Conservation (phyloP, 2,888 invertebrate species). For the Lithophane leautieri region DNA sequence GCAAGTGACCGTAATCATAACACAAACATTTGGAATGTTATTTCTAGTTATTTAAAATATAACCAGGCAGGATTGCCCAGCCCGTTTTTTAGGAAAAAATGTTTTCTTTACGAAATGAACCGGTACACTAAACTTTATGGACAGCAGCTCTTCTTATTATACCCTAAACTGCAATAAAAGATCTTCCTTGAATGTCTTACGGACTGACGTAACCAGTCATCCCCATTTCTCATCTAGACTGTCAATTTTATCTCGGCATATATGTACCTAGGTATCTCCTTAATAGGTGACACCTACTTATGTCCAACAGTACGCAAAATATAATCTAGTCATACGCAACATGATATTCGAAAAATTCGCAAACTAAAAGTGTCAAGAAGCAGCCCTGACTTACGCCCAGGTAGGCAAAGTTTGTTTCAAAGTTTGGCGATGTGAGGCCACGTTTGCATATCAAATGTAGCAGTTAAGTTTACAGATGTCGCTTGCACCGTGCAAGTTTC, state of each 20-base stretch:
- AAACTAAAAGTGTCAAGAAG: slow-evolving; percentile 1
- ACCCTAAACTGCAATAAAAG: no score
- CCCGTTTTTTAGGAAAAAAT: neutral
- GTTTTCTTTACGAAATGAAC: neutral
- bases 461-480: slow-evolving; percentile 64
- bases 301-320: no score
- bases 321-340: no score
- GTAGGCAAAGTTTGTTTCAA: slow-evolving; percentile 64
- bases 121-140: neutral
- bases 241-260: no score
- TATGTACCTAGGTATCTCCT: no score
- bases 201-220: no score
- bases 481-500: slow-evolving; percentile 65
- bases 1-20: neutral
- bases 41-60: neutral
- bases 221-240: no score
- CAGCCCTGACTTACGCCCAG: slow-evolving; percentile 48
- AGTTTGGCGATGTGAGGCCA: slow-evolving; percentile 67
- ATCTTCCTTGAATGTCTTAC: no score
- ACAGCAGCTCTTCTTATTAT: no score
- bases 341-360: neutral
- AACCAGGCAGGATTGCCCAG: neutral
- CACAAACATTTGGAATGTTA: neutral
- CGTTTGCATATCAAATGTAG: slow-evolving; percentile 74
- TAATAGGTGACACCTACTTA: no score